These are phyloP conservation scores for Scaptomyza polygonia DNA, from an alignment of 2,888 invertebrate species.

Conservation along the genomic window DNA sequence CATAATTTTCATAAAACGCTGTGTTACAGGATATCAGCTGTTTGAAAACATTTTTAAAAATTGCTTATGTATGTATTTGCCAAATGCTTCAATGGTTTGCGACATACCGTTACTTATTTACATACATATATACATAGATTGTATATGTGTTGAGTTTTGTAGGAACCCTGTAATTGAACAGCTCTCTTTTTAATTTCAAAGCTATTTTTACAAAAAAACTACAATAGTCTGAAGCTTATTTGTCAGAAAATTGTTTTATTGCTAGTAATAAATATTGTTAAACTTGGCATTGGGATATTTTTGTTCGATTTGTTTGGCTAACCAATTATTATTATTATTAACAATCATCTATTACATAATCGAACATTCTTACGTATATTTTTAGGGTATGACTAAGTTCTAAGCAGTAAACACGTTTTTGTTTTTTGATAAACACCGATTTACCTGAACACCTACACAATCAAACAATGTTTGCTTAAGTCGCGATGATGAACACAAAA, in stretches of 20 bases:
- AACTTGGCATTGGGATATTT: neutral
- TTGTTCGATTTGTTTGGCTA: neutral
- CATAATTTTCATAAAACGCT: neutral
- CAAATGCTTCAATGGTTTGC: constrained; percentile 10
- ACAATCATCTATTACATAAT: neutral
- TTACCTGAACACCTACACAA: constrained; percentile 23
- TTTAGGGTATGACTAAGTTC: constrained; percentile 8
- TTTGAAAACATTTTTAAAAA: too few relatives aligned
- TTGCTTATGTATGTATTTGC: neutral
- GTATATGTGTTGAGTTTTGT: neutral
- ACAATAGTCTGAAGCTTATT: neutral
- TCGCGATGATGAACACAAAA: constrained; percentile 51
- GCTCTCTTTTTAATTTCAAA: too few relatives aligned
- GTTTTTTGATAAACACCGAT: constrained; percentile 7
- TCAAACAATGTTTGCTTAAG: constrained; percentile 57
- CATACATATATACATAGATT: neutral
- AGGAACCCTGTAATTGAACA: neutral
- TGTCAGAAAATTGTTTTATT: neutral
- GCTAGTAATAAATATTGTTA: neutral
- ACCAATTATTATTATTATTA: neutral
- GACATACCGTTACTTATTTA: neutral
- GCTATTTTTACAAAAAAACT: neutral
- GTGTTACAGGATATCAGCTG: neutral
- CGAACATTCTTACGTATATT: neutral
- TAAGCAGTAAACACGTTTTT: constrained; percentile 38